phyloP scores from a whole-genome alignment of 1,140 invertebrate species.

The Orius insidiosus region DNA sequence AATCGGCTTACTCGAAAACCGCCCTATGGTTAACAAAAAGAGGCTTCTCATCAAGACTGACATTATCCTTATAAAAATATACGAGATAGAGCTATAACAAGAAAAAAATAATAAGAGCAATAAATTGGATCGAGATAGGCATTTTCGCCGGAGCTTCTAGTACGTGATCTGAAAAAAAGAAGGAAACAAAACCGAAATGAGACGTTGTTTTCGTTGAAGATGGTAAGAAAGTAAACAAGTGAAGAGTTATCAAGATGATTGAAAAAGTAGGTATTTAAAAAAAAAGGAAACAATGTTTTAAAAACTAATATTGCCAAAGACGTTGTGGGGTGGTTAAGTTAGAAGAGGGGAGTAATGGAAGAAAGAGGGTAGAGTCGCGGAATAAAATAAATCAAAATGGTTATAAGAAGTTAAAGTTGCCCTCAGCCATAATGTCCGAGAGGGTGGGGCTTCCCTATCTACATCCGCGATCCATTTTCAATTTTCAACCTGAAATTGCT shows the following conservation, averaged over 20 bases:
- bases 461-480: conserved; percentile 17
- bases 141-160: too few species aligned
- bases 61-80: too few species aligned
- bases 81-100: too few species aligned
- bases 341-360: not conserved
- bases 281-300: conserved; percentile 5
- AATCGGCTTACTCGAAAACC: too few species aligned
- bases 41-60: too few species aligned
- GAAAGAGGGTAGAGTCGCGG: not conserved
- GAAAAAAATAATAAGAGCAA: too few species aligned
- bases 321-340: not conserved
- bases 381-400: conserved; percentile 15
- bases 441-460: conserved; percentile 8
- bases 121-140: not conserved
- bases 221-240: not conserved
- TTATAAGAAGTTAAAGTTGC: conserved; percentile 15
- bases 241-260: not conserved
- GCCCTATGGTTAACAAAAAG: too few species aligned
- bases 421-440: conserved; percentile 13
- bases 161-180: too few species aligned
- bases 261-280: not conserved
- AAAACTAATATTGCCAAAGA: conserved; percentile 5
- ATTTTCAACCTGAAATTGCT: conserved; percentile 19
- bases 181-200: too few species aligned
- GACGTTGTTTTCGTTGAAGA: not conserved